Conservation (phyloP, 92 coral and sea anemone species). For the Epizoanthus illoricatus region DNA sequence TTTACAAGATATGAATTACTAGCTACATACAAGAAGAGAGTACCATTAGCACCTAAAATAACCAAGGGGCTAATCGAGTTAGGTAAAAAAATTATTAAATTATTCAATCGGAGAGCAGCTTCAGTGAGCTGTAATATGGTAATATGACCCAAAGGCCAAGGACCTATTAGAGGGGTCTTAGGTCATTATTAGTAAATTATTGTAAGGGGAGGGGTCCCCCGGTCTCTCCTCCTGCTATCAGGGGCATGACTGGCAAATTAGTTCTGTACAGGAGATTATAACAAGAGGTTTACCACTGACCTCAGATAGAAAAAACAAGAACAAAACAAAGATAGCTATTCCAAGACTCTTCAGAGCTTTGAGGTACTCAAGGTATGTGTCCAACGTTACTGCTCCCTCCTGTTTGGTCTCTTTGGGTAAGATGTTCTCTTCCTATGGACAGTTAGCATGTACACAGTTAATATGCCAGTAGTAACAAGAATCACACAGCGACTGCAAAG, state of each 20-base stretch:
- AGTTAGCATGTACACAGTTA: neutral
- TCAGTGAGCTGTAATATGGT: too few relatives aligned
- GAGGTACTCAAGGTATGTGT: slow-evolving; percentile 68
- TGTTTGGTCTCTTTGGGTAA: slow-evolving; percentile 84
- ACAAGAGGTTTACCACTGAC: slow-evolving; percentile 28
- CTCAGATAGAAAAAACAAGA: slow-evolving; percentile 64
- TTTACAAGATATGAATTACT: too few relatives aligned
- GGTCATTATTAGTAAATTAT: too few relatives aligned
- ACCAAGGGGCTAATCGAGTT: too few relatives aligned
- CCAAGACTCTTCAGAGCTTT: slow-evolving; percentile 66
- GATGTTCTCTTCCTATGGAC: slow-evolving; percentile 65
- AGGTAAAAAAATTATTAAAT: too few relatives aligned
- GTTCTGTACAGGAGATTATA: too few relatives aligned
- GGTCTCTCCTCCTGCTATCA: neutral
- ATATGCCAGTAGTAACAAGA: neutral
- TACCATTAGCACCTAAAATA: too few relatives aligned
- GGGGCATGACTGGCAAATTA: neutral
- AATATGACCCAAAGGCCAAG: too few relatives aligned
- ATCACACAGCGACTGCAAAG: neutral
- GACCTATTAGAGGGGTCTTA: too few relatives aligned
- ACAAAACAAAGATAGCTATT: slow-evolving; percentile 55
- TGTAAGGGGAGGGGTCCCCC: too few relatives aligned
- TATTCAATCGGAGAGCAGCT: too few relatives aligned
- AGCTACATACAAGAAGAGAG: too few relatives aligned
- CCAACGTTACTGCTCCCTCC: slow-evolving; percentile 74